Evolutionary conservation across 30 jellyfish, hydroid and myxozoan genomes (phyloP).

Genomic region (Nemopilema nomurai): DNA sequence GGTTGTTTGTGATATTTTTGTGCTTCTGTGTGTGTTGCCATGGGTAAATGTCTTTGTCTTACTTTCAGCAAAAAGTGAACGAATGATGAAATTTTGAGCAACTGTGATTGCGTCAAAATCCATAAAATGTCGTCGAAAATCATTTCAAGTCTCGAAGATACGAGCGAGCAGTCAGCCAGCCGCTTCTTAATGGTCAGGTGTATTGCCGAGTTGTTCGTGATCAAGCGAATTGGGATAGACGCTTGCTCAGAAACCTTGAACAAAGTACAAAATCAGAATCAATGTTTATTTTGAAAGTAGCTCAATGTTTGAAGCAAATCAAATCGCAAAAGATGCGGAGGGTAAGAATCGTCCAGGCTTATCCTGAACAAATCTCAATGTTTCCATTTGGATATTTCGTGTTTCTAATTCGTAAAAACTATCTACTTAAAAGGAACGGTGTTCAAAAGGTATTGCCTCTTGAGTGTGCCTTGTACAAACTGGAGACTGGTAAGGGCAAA

Average conservation of each 20-base stretch:
- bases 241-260: constrained; percentile 74
- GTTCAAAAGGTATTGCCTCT: too few relatives aligned
- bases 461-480: too few relatives aligned
- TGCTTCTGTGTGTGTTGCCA: constrained; percentile 74
- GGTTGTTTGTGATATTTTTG: constrained; percentile 44
- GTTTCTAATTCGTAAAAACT: too few relatives aligned
- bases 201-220: constrained; percentile 87
- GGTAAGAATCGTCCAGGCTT: too few relatives aligned
- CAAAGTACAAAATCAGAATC: neutral
- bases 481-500: too few relatives aligned
- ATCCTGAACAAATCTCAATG: too few relatives aligned
- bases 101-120: constrained; percentile 93
- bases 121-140: constrained; percentile 88
- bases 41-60: constrained; percentile 80
- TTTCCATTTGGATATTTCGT: too few relatives aligned
- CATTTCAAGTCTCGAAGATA: constrained; percentile 87
- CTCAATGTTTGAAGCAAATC: too few relatives aligned
- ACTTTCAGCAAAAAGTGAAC: constrained; percentile 78
- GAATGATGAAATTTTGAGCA: constrained; percentile 86
- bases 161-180: constrained; percentile 79
- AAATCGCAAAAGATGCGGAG: too few relatives aligned
- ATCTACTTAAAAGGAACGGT: too few relatives aligned
- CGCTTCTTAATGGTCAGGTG: constrained; percentile 84
- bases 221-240: constrained; percentile 92
- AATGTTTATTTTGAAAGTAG: neutral